Evolutionary conservation across 2,888 invertebrate genomes (phyloP).

Genomic region (Lacanobia oleracea): DNA sequence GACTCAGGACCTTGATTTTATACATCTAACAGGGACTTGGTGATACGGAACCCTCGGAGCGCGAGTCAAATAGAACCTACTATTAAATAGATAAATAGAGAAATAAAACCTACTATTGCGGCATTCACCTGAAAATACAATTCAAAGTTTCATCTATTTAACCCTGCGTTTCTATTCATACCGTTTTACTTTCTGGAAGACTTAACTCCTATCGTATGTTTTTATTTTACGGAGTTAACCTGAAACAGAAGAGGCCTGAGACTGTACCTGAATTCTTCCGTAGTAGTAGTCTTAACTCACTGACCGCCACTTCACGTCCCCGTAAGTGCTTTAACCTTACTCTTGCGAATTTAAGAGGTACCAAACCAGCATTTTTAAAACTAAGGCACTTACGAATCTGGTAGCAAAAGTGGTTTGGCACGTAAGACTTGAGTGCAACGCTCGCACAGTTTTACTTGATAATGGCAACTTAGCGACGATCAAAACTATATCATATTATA

Average conservation of each 20-base stretch:
- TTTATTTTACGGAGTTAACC: too few relatives aligned
- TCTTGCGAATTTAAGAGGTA: constrained; percentile 33
- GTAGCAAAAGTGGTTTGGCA: constrained; percentile 9
- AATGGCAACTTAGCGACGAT: neutral
- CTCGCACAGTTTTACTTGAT: neutral
- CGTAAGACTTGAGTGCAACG: constrained; percentile 3
- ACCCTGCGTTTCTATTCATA: too few relatives aligned
- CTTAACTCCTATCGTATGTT: too few relatives aligned
- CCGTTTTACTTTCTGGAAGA: too few relatives aligned
- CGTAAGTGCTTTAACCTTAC: constrained; percentile 24
- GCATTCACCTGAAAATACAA: too few relatives aligned
- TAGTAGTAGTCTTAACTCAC: neutral
- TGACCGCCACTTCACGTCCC: constrained; percentile 11
- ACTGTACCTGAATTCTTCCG: neutral
- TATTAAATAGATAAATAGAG: too few relatives aligned
- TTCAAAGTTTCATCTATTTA: too few relatives aligned
- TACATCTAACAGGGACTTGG: too few relatives aligned
- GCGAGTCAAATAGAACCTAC: too few relatives aligned
- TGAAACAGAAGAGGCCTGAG: neutral
- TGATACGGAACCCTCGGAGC: too few relatives aligned
- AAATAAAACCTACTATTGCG: too few relatives aligned
- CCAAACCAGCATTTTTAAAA: constrained; percentile 22
- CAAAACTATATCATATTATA: neutral
- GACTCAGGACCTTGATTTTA: too few relatives aligned
- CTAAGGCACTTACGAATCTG: constrained; percentile 14